phyloP scores from a whole-genome alignment of 2,888 invertebrate species.

The Stenichneumon culpator region DNA sequence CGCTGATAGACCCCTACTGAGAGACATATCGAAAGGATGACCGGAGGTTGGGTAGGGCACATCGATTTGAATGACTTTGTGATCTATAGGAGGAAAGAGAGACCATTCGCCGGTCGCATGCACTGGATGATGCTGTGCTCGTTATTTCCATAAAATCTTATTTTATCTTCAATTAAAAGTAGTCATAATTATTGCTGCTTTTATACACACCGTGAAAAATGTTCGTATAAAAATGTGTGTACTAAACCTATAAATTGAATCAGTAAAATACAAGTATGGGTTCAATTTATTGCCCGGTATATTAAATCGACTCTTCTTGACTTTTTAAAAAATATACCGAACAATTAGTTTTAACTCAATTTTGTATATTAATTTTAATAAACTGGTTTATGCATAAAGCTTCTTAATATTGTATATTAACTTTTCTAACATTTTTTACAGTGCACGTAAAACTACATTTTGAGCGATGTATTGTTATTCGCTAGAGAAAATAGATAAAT shows the following conservation, averaged over 20 bases:
- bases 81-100: constrained; percentile 12
- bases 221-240: neutral
- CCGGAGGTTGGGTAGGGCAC: constrained; percentile 25
- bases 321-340: no score
- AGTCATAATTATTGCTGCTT: neutral
- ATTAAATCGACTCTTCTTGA: no score
- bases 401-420: no score
- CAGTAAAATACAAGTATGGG: neutral
- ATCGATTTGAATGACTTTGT: constrained; percentile 42
- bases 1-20: constrained; percentile 6
- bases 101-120: constrained; percentile 34
- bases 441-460: neutral
- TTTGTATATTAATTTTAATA: neutral
- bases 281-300: no score
- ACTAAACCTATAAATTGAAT: neutral
- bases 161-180: neutral
- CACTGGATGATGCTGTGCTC: constrained; percentile 51
- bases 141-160: neutral
- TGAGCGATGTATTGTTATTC: neutral
- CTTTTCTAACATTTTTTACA: no score
- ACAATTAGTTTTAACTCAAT: no score
- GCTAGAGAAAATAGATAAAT: neutral
- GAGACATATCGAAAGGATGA: constrained; percentile 19
- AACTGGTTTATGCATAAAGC: neutral
- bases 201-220: neutral